Evolutionary conservation across 2,888 invertebrate species (phyloP), one percentile per base, ranked within the genome.

Genomic region (Monochamus alternatus): DNA sequence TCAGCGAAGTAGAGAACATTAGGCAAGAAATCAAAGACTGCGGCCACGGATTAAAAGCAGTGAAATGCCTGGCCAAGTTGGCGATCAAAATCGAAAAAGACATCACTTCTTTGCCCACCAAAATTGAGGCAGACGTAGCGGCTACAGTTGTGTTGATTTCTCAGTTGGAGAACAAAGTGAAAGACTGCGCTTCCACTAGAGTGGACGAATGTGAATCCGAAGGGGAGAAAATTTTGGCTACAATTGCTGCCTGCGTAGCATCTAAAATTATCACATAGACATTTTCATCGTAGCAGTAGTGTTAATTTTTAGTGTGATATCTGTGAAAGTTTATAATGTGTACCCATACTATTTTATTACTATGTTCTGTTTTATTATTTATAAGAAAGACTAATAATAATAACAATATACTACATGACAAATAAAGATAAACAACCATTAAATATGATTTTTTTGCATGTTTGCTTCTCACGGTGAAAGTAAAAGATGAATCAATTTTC

Each of bases 61-160:
- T 71, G n/a, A 65, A 51, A 60, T 78, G 78, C 38, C n/a, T 75
- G 5, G 75, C 70, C 14, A 74, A 78, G 60, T 38, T 78, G 60
- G 58, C 66, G 3, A 44, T 60, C 2, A 66, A 74, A 51, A 75
- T 78, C 9, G 75, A 75, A 31, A 31, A 30, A 38, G 78, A 78
- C 44, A 66, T 71, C 12, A 66, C 71, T 5, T 63, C 8, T n/a
- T 38, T 74, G 12, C 74, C 74, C 3, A 65, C 51, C 30, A 51
- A 43, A 51, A 65, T 65, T 10, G 65, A 47, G 52, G 52, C 65
- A 8, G 65, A 65, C 14, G 43, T 65, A 3, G 51, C 65, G 3
- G 65, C 51, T 14, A 65, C 65, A 2, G 51, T 51, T 4, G 65
- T 30, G 2, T n/a, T 65, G 47, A 65, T 65, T 3, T 3, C 47